A percentile compares a stretch with the other conserved stretches of the same genome.
Conservation (phyloP, 2,797 vertebrate genomes). For the Pterois miles region DNA sequence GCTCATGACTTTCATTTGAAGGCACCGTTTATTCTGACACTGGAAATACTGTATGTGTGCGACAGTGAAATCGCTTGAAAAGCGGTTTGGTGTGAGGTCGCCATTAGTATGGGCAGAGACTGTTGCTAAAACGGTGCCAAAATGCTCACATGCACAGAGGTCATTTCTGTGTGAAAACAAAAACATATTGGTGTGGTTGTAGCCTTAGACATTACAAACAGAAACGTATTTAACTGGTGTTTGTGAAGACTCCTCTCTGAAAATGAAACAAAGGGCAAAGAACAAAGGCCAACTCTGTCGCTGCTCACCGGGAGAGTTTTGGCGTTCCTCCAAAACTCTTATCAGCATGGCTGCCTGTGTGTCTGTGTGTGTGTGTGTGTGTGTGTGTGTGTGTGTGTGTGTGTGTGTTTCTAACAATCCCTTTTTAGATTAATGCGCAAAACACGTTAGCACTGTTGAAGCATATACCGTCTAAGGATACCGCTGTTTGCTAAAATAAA, state of each 20-base stretch:
- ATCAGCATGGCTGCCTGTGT: conserved; percentile 43
- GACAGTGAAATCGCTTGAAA: too few species aligned
- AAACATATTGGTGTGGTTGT: too few species aligned
- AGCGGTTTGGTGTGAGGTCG: too few species aligned
- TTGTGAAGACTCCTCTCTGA: conserved; percentile 18
- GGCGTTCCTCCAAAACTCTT: conserved; percentile 51
- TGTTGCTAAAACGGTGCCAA: too few species aligned
- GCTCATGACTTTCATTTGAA: too few species aligned
- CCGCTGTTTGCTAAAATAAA: conserved; percentile 7
- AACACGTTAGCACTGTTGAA: conserved; percentile 17
- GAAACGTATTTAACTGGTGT: neutral
- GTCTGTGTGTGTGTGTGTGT: conserved; percentile 3
- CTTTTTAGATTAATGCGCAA: conserved; percentile 13
- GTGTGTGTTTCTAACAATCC: conserved; percentile 15
- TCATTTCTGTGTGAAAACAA: too few species aligned
- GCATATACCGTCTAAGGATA: neutral
- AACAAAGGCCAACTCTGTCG: conserved; percentile 60
- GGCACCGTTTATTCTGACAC: too few species aligned
- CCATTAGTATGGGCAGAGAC: too few species aligned
- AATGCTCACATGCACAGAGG: too few species aligned
- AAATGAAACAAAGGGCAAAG: conserved; percentile 48
- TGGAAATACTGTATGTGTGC: too few species aligned
- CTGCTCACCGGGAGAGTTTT: conserved; percentile 42
- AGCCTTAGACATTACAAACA: too few species aligned
- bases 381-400: conserved; percentile 3